Percentiles rank a stretch among this genome's conserved stretches.
Evolutionary conservation across 2,113 vertebrate species (phyloP).

Genomic region (Heterotilapia buettikoferi): DNA sequence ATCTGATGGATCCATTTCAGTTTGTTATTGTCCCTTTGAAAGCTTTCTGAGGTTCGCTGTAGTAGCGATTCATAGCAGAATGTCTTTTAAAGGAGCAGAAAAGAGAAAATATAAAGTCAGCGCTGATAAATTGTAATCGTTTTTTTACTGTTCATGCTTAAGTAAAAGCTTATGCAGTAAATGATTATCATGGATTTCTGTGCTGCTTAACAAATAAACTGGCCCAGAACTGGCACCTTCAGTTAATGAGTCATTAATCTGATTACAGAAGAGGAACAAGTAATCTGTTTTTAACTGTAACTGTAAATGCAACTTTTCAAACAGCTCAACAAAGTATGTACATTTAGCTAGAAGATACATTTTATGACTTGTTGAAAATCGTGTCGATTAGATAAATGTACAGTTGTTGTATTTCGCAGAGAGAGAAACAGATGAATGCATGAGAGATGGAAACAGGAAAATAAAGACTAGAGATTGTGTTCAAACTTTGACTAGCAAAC

Average conservation of each 20-base stretch:
- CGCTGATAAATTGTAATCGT: rapidly evolving
- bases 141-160: not conserved
- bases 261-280: not conserved
- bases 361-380: not conserved
- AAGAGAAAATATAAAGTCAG: not conserved
- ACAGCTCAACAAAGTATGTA: not conserved
- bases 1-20: constrained; percentile 10
- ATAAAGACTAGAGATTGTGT: not conserved
- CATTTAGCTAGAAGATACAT: not conserved
- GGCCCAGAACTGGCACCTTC: not conserved
- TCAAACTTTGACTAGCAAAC: not conserved
- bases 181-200: not conserved
- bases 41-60: not conserved
- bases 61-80: not conserved
- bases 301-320: not conserved
- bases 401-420: not conserved
- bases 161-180: not conserved
- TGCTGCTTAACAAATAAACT: not conserved
- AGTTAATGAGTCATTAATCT: not conserved
- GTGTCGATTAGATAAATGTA: not conserved
- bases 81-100: not conserved
- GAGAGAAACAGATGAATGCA: not conserved
- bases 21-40: not conserved
- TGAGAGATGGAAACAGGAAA: not conserved
- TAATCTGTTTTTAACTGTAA: not conserved